A percentile compares a stretch with the other conserved stretches of the same genome.
Evolutionary conservation across 92 coral and sea anemone genomes (phyloP).

Genomic region (Phenganax marumi): DNA sequence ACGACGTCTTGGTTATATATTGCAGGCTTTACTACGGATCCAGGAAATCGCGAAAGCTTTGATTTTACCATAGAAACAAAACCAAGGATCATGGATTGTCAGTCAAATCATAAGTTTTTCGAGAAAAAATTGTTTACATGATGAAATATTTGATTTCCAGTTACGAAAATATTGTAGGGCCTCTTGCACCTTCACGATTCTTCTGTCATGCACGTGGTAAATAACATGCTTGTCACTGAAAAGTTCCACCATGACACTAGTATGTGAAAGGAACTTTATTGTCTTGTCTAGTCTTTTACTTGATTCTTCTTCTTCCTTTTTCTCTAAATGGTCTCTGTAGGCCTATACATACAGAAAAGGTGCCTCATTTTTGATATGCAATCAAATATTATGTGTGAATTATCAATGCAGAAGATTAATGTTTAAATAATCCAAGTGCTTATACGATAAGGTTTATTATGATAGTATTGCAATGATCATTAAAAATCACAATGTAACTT

Average conservation of each 20-base stretch:
- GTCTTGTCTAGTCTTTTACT: constrained; percentile 32
- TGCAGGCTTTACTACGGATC: constrained; percentile 59
- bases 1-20: constrained; percentile 68
- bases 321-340: constrained; percentile 27
- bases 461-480: no score
- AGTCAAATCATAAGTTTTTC: constrained; percentile 60
- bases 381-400: not conserved
- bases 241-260: constrained; percentile 38
- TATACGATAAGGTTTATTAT: no score
- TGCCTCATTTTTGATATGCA: not conserved
- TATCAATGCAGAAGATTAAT: not conserved
- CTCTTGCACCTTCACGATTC: constrained; percentile 24
- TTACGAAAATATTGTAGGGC: constrained; percentile 38
- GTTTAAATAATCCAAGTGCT: no score
- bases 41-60: constrained; percentile 50
- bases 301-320: constrained; percentile 22
- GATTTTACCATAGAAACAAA: constrained; percentile 47
- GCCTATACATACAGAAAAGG: constrained; percentile 14
- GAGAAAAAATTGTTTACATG: constrained; percentile 54
- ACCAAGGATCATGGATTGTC: constrained; percentile 60
- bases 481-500: no score
- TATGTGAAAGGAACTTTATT: constrained; percentile 40
- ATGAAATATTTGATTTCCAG: constrained; percentile 31
- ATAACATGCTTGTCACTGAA: constrained; percentile 27
- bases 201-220: constrained; percentile 33